Evolutionary conservation across 2,797 vertebrate genomes (phyloP).

Genomic region (Urophycis tenuis): DNA sequence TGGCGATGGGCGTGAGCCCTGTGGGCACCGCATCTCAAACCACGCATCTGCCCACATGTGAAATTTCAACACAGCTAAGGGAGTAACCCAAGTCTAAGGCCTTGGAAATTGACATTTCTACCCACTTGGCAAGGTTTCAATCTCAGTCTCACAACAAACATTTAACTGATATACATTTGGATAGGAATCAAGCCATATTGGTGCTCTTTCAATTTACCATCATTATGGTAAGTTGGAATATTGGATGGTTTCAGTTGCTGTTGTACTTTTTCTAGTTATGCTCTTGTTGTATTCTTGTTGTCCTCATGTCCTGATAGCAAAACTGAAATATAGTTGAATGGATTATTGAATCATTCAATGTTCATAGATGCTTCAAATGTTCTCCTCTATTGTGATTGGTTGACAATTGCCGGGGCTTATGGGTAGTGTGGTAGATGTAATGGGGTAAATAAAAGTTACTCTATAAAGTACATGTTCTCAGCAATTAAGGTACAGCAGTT

Average conservation of each 20-base stretch:
- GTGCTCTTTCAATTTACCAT: not conserved
- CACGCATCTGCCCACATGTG: slow-evolving; percentile 36
- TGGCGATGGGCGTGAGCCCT: slow-evolving; percentile 28
- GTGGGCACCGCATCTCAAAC: slow-evolving; percentile 37
- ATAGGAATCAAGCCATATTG: not conserved
- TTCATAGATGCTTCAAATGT: no score
- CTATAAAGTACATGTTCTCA: not conserved
- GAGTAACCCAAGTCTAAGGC: slow-evolving; percentile 17
- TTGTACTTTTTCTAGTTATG: no score
- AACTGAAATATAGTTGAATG: no score
- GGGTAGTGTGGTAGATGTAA: no score
- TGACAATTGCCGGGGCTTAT: not conserved
- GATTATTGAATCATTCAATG: no score
- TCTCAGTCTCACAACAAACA: not conserved
- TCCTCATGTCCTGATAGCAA: no score
- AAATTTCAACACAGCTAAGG: slow-evolving; percentile 31
- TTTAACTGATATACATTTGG: not conserved
- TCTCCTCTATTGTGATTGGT: not conserved
- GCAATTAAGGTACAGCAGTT: not conserved
- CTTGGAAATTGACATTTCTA: slow-evolving; percentile 22
- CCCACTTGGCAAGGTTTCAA: slow-evolving; percentile 3
- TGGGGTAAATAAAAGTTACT: no score
- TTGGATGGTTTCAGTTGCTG: no score
- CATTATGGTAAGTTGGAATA: not conserved
- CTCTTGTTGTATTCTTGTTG: no score